Conservation (phyloP, 2,113 vertebrate genomes). For the Pristiophorus japonicus region DNA sequence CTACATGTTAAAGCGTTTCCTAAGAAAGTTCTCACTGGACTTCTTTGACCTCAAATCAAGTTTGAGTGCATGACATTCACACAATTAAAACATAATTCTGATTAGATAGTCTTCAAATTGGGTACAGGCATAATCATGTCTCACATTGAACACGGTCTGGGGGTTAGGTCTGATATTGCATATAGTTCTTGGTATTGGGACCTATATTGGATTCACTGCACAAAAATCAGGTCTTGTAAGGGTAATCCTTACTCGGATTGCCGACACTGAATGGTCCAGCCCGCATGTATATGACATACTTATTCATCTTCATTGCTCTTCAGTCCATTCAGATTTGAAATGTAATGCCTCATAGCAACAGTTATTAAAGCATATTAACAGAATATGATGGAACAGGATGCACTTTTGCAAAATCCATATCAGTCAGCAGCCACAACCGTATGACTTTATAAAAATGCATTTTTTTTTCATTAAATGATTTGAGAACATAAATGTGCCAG, state of each 20-base stretch:
- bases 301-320: not conserved
- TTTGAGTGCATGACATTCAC: not conserved
- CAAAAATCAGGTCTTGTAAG: not conserved
- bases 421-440: not conserved
- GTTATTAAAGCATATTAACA: not conserved
- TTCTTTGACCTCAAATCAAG: not conserved
- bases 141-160: not conserved
- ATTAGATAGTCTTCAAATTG: not conserved
- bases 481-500: not conserved
- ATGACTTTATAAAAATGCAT: not conserved
- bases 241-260: not conserved
- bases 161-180: not conserved
- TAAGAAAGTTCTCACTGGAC: not conserved
- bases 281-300: not conserved
- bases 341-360: not conserved
- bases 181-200: not conserved
- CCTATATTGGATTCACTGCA: too few species aligned
- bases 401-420: not conserved
- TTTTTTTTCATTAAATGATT: not conserved
- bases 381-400: not conserved
- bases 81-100: not conserved
- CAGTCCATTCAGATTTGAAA: not conserved
- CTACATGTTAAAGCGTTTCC: not conserved
- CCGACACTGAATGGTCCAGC: not conserved
- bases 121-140: not conserved